These are phyloP conservation scores for Drosophila helvetica DNA, from an alignment of 2,888 invertebrate genomes.

Conservation along the genomic window DNA sequence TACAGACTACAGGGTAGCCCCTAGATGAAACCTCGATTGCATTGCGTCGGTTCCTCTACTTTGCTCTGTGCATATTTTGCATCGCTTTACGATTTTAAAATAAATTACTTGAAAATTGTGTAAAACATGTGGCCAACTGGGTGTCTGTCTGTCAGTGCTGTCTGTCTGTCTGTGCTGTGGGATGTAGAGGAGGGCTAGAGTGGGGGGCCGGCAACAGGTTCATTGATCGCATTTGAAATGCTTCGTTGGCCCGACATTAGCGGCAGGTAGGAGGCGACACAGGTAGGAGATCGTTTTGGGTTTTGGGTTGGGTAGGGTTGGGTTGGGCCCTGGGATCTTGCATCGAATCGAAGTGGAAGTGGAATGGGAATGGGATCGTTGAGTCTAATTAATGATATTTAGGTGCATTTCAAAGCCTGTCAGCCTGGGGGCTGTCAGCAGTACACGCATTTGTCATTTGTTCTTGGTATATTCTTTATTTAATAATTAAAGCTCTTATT, in stretches of 20 bases:
- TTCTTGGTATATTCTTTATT: conserved; percentile 73
- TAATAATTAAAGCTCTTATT: conserved; percentile 81
- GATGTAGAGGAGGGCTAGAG: conserved; percentile 13
- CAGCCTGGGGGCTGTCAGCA: conserved; percentile 57
- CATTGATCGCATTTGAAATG: conserved; percentile 79
- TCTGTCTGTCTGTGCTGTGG: conserved; percentile 13
- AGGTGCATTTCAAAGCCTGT: conserved; percentile 46
- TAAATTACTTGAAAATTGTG: conserved; percentile 74
- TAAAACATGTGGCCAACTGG: conserved; percentile 52
- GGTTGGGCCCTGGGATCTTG: conserved; percentile 31
- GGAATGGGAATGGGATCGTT: conserved; percentile 34
- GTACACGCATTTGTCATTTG: conserved; percentile 45
- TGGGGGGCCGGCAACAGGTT: conserved; percentile 57
- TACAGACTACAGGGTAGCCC: background rate
- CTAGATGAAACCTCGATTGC: conserved; percentile 2
- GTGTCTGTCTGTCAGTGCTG: conserved; percentile 14
- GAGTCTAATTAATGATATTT: conserved; percentile 67
- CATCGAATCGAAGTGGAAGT: conserved; percentile 22
- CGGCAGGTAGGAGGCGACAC: conserved; percentile 1
- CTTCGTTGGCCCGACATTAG: conserved; percentile 44
- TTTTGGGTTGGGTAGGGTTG: background rate
- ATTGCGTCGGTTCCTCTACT: background rate
- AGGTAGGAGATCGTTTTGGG: conserved; percentile 23
- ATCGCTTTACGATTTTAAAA: conserved; percentile 70
- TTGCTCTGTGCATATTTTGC: conserved; percentile 67